phyloP scores from a whole-genome alignment of 1,140 invertebrate genomes.

The Aphelenchoides besseyi region DNA sequence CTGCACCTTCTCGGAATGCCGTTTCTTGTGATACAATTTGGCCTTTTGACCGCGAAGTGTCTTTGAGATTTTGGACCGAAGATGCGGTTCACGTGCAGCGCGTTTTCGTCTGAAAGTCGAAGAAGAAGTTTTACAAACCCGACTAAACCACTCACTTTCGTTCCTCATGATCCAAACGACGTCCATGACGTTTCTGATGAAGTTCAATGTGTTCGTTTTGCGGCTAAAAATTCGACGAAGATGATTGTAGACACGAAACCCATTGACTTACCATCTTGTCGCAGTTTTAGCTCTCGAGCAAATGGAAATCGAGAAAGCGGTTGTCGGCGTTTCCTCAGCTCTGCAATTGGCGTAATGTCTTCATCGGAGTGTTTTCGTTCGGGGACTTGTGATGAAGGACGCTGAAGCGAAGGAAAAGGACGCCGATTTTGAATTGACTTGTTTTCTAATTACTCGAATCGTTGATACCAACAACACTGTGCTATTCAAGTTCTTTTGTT shows the following conservation, averaged over 20 bases:
- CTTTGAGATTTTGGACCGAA: slow-evolving; percentile 80
- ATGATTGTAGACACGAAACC: slow-evolving; percentile 11
- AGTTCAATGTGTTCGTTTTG: slow-evolving; percentile 99
- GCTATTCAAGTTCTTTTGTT: no score
- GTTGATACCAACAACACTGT: no score
- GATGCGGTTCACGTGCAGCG: slow-evolving; percentile 85
- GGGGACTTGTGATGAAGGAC: not conserved
- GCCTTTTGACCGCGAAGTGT: slow-evolving; percentile 91
- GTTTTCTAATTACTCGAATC: no score
- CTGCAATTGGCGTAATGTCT: not conserved
- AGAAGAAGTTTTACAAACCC: slow-evolving; percentile 4
- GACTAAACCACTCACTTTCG: slow-evolving; percentile 67
- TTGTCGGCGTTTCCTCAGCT: not conserved
- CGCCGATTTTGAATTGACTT: not conserved
- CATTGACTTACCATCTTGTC: slow-evolving; percentile 37
- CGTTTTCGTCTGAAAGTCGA: slow-evolving; percentile 74
- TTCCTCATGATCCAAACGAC: slow-evolving; percentile 94
- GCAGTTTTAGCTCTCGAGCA: no score
- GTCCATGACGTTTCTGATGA: slow-evolving; percentile 88
- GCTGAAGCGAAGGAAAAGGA: not conserved
- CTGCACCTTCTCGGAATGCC: slow-evolving; percentile 84
- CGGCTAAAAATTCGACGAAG: slow-evolving; percentile 69
- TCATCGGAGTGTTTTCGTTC: not conserved
- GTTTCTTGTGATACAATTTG: slow-evolving; percentile 92
- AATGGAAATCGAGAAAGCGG: not conserved